A percentile compares a stretch with the other conserved stretches of the same genome.
Conservation (phyloP, 2,888 invertebrate genomes). For the Digitonthophagus gazella region DNA sequence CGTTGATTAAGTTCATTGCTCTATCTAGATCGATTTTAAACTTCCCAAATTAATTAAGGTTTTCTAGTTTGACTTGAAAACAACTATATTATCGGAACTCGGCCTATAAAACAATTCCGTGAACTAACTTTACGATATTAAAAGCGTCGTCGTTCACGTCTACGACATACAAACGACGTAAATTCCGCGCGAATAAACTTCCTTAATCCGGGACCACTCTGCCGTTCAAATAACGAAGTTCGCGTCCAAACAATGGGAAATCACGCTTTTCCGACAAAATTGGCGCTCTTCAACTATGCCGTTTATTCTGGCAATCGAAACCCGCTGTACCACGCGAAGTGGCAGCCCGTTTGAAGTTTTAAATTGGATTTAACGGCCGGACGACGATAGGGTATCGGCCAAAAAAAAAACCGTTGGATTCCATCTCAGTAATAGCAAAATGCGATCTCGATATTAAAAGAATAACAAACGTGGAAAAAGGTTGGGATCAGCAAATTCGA, state of each 20-base stretch:
- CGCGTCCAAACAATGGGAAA: not conserved
- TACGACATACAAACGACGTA: not conserved
- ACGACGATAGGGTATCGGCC: conserved; percentile 8
- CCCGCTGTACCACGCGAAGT: not conserved
- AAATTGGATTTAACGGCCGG: conserved; percentile 17
- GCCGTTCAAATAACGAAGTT: not conserved
- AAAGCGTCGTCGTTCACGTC: not conserved
- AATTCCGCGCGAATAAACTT: not conserved
- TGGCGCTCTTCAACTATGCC: not conserved
- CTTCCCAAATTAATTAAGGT: too few species aligned
- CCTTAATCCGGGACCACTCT: not conserved
- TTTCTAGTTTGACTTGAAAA: too few species aligned
- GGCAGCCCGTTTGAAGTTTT: conserved; percentile 11
- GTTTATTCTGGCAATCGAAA: not conserved
- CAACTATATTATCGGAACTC: too few species aligned
- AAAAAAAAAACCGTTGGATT: conserved; percentile 11
- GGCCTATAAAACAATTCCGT: too few species aligned
- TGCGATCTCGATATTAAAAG: not conserved
- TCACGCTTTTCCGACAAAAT: not conserved
- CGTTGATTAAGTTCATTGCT: too few species aligned
- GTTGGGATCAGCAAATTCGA: not conserved
- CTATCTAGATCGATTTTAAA: too few species aligned
- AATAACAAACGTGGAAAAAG: too few species aligned
- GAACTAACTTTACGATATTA: not conserved
- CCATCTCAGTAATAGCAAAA: not conserved